Evolutionary conservation across 2,888 invertebrate genomes (phyloP), one percentile per base, ranked within the genome.

Genomic region (Epistrophe grossulariae): DNA sequence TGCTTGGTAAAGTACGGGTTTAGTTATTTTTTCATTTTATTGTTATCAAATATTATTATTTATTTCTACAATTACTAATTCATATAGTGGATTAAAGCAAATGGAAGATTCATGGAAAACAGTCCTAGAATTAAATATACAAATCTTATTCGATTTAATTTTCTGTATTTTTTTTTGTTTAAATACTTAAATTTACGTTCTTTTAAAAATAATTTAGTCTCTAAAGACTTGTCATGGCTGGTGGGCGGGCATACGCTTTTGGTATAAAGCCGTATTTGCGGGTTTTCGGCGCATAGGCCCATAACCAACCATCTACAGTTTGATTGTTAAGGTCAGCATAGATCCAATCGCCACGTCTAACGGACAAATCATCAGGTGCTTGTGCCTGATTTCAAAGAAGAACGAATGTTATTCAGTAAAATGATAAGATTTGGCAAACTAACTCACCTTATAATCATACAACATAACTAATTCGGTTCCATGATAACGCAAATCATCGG

Each of bases 181-280:
- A 83, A 87, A 82, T 82, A 82, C 82, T 85, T 85, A 85, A 79
- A 55, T 45, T 24, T 40, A 19, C 24, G 38, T 13, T 45, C 50
- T n/a, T 38, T 52, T n/a, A n/a, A n/a, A 17, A 7, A 52, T 31
- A 40, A 40, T 55, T 55, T 52, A 40, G 68, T 15, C 45, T 72
- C 83, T 88, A 92, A 19, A 93, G 91, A 90, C 97, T 96, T 38
- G 98, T 98, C 95, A 98, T 98, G 88, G 98, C 98, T 13, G 98
- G 98, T 7, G 98, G 97, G 19, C 98, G 94, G 10, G 98, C 98
- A 91, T 98, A 98, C 0, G 98, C 98, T 91, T 98, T 98, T 79
- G 98, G 98, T 88, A 99, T 98, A 93, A 98, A 98, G 45, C 99
- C 99, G 91, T 98, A 98, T 92, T 98, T 97, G 38, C 97, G 94